These are phyloP conservation scores for Moxostoma hubbsi DNA, from an alignment of 2,797 vertebrate species.

Conservation along the genomic window DNA sequence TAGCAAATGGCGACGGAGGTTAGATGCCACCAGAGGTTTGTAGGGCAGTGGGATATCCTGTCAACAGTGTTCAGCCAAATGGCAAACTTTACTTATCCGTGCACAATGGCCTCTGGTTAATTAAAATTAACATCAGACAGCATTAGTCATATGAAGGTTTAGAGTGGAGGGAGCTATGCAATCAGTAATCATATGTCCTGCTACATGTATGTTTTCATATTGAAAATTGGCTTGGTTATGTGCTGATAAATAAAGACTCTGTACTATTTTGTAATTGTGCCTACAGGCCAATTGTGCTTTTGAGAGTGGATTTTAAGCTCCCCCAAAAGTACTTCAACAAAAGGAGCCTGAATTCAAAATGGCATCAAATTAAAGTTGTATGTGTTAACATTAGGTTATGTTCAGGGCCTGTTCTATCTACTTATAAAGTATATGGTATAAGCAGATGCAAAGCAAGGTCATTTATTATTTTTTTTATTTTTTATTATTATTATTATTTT, in stretches of 20 bases:
- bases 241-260: too few relatives aligned
- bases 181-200: background rate
- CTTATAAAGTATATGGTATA: too few relatives aligned
- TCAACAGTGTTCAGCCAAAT: slow-evolving; percentile 61
- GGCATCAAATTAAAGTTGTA: too few relatives aligned
- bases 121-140: slow-evolving; percentile 76
- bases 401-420: too few relatives aligned
- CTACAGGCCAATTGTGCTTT: too few relatives aligned
- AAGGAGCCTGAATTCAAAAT: background rate
- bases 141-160: slow-evolving; percentile 58
- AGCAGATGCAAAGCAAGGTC: too few relatives aligned
- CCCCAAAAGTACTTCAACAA: too few relatives aligned
- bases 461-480: too few relatives aligned
- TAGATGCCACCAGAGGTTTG: slow-evolving; percentile 35
- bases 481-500: too few relatives aligned
- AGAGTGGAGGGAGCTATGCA: slow-evolving; percentile 26
- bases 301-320: too few relatives aligned
- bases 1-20: slow-evolving; percentile 5
- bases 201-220: background rate
- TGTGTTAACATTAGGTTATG: too few relatives aligned
- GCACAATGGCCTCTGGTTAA: slow-evolving; percentile 66
- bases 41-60: slow-evolving; percentile 48
- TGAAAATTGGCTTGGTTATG: background rate
- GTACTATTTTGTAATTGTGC: too few relatives aligned
- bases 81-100: slow-evolving; percentile 56